Conservation (phyloP, 1,140 invertebrate species). For the Hirudo medicinalis region DNA sequence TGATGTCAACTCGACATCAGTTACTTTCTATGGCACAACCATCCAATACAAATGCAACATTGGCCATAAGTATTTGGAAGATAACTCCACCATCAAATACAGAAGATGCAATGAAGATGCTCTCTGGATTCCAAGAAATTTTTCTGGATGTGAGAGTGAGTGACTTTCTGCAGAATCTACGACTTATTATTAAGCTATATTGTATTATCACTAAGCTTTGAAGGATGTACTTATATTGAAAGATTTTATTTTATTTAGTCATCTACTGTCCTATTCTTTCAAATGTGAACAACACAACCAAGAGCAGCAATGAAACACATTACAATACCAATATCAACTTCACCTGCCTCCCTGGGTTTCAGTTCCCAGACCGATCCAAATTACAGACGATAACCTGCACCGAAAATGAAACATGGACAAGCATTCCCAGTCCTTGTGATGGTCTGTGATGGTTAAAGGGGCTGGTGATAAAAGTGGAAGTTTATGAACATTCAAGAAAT, state of each 20-base stretch:
- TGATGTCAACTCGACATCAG: background rate
- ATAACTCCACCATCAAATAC: slow-evolving; percentile 10
- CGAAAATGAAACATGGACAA: slow-evolving; percentile 22
- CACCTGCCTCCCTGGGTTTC: slow-evolving; percentile 20
- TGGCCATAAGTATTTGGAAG: slow-evolving; percentile 18
- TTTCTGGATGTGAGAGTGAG: slow-evolving; percentile 16
- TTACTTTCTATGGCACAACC: slow-evolving; percentile 14
- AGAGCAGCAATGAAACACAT: slow-evolving; percentile 20
- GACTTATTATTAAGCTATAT: too few species aligned
- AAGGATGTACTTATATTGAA: too few species aligned
- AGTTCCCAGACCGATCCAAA: slow-evolving; percentile 20
- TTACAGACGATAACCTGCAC: background rate
- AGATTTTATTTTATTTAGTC: slow-evolving; percentile 9
- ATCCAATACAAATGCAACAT: slow-evolving; percentile 21
- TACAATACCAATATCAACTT: slow-evolving; percentile 18
- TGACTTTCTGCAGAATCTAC: background rate
- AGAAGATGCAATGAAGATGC: slow-evolving; percentile 12
- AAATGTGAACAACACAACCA: slow-evolving; percentile 19
- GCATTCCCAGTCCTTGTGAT: slow-evolving; percentile 18
- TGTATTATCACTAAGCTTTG: too few species aligned
- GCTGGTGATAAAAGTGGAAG: background rate
- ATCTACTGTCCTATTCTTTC: slow-evolving; percentile 15
- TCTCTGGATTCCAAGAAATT: slow-evolving; percentile 16
- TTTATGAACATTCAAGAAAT: background rate
- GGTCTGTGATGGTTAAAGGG: slow-evolving; percentile 6